Evolutionary conservation across 2,797 vertebrate species (phyloP).

Genomic region (Melanotaenia trifasciata): DNA sequence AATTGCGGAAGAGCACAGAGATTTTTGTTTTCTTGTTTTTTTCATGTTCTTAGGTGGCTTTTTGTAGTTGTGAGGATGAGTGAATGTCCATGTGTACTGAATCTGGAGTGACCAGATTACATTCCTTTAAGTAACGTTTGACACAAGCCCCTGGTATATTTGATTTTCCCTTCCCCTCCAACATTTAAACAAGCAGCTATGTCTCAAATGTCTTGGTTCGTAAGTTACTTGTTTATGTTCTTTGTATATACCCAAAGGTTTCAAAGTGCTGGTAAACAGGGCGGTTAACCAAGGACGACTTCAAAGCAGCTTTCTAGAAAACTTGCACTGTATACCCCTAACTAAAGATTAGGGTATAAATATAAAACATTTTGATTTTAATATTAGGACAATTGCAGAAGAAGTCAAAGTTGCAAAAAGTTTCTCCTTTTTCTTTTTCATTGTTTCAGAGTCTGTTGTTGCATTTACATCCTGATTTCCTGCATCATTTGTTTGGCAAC

Average conservation of each 20-base stretch:
- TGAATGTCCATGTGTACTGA: conserved; percentile 46
- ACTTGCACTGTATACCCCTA: conserved; percentile 1
- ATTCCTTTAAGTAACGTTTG: conserved; percentile 35
- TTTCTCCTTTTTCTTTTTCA: neutral
- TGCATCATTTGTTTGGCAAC: neutral
- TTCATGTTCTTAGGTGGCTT: conserved; percentile 24
- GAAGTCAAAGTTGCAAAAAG: neutral
- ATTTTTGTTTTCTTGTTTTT: conserved; percentile 15
- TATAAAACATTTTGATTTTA: neutral
- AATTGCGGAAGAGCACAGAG: conserved; percentile 67
- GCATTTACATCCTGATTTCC: neutral
- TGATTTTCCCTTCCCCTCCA: conserved; percentile 1
- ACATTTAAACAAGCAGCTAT: conserved; percentile 12
- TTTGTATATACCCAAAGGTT: conserved; percentile 10
- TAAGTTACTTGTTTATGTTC: conserved; percentile 1
- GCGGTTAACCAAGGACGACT: neutral
- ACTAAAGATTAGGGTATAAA: neutral
- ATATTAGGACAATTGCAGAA: neutral
- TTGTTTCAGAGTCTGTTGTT: neutral
- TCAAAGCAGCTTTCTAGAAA: conserved; percentile 2
- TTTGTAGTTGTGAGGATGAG: conserved; percentile 51
- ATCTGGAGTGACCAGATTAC: conserved; percentile 24
- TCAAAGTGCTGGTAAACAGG: neutral
- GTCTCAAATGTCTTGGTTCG: neutral
- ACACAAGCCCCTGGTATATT: conserved; percentile 15